Base-by-base conservation (phyloP, 2,113 vertebrate genomes). In the Pampusana beccarii region DNA sequence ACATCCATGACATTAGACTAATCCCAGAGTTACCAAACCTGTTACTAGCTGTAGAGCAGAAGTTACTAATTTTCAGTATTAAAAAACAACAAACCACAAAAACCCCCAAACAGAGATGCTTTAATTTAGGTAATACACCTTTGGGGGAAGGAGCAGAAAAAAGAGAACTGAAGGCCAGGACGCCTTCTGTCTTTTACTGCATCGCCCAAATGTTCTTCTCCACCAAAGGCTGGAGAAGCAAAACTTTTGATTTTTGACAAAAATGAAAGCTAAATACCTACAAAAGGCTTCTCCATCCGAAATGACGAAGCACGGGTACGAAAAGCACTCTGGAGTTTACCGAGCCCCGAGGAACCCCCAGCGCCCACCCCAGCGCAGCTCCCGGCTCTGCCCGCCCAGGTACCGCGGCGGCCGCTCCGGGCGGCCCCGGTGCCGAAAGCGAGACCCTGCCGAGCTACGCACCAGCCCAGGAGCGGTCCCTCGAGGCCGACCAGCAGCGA, bases 381-480 rank as follows among this genome's bases (percentile, higher is more conserved):
- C 38, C 57, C 2, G 44, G 50, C 70, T n/a, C 42, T 4, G 24
- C 12, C 50, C 25, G 24, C 48, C 21, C 48, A 50, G 20, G 53
- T 1, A 14, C 46, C 28, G 60, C 2, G 11, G 34, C 23, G 7
- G 13, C 9, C 3, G 10, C 2, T 6, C 21, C 8, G 14, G 9
- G 36, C 46, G 16, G 57, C 34, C 44, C 33, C 29, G 4, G 7
- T 4, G 5, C 17, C 61, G 13, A 31, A 31, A 23, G 51, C 44
- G 4, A 10, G 11, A 16, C 3, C 5, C 0, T 4, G 31, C 36
- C 2, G 17, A 40, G 60, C 13, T 73, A 98, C 98, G 81, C 95
- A 99, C 99, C 99, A 99, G 16, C 97, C 96, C 57, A 94, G 92
- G 25, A 99, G 94, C 2, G 89, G 91, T 46, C 98, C 98, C 65